phyloP scores from a whole-genome alignment of 64 coral and sea anemone species.

The Orbicella faveolata region DNA sequence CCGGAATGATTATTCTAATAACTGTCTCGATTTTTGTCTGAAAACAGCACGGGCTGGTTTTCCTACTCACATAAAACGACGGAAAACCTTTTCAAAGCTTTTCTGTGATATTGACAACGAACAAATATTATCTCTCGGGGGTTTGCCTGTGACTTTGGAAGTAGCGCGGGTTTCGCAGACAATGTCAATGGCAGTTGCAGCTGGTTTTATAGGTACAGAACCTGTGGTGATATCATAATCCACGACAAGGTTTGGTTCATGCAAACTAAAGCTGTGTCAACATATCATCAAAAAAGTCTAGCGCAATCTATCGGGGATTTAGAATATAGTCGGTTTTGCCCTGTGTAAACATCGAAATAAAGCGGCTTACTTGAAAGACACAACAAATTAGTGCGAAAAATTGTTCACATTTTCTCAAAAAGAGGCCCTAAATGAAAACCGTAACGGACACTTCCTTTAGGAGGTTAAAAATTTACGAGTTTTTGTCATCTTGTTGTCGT shows the following conservation, averaged over 20 bases:
- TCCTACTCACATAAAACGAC: not conserved
- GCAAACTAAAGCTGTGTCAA: slow-evolving; percentile 40
- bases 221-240: not conserved
- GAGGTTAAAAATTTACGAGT: slow-evolving; percentile 1
- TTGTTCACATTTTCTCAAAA: slow-evolving; percentile 22
- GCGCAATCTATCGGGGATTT: not conserved
- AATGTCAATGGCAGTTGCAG: not conserved
- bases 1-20: not conserved
- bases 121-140: slow-evolving; percentile 27
- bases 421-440: not conserved
- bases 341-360: slow-evolving; percentile 17
- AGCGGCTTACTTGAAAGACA: slow-evolving; percentile 39
- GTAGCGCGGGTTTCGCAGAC: not conserved
- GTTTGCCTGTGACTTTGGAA: not conserved
- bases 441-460: not conserved
- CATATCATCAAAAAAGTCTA: slow-evolving; percentile 18
- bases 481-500: not conserved
- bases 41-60: not conserved
- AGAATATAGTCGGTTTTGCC: slow-evolving; percentile 13
- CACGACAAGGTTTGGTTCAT: not conserved
- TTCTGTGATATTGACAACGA: not conserved
- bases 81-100: not conserved
- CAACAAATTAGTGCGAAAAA: slow-evolving; percentile 34
- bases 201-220: not conserved
- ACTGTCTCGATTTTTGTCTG: slow-evolving; percentile 45